Percentiles rank a stretch among this genome's conserved stretches.
These are phyloP conservation scores for Frieseomelitta varia DNA, from an alignment of 1,140 invertebrate species.

Conservation along the genomic window DNA sequence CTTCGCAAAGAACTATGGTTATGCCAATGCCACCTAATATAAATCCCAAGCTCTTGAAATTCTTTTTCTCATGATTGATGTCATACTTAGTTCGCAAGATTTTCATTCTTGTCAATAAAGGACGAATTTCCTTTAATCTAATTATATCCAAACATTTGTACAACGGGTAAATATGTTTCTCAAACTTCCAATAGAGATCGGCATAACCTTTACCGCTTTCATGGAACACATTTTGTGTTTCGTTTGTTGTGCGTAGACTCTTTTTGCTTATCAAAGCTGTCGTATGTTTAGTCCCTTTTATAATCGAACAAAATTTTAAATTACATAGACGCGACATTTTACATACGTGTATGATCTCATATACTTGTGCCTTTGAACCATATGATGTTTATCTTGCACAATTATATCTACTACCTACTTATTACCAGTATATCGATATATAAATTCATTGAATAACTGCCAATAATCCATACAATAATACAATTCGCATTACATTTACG, in stretches of 20 bases:
- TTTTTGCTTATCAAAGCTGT: conserved; percentile 30
- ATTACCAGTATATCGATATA: not conserved
- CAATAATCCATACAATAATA: conserved; percentile 11
- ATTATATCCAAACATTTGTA: conserved; percentile 49
- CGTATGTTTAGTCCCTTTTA: conserved; percentile 19
- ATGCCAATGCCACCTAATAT: conserved; percentile 66
- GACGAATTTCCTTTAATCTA: not conserved
- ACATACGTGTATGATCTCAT: not conserved
- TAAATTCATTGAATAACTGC: conserved; percentile 23
- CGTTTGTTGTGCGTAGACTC: not conserved
- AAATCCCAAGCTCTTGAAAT: conserved; percentile 52
- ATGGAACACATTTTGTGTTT: not conserved
- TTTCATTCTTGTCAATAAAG: conserved; percentile 4
- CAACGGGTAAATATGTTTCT: conserved; percentile 40
- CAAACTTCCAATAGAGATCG: not conserved
- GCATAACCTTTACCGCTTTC: conserved; percentile 63
- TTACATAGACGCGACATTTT: conserved; percentile 68
- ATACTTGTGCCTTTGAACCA: not conserved
- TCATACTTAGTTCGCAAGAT: conserved; percentile 16
- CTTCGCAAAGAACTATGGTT: conserved; percentile 61
- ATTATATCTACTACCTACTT: not conserved
- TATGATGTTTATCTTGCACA: conserved; percentile 6
- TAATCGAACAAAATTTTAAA: conserved; percentile 36
- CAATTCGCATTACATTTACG: not conserved
- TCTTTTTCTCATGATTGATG: not conserved